Evolutionary conservation across 2,888 invertebrate genomes (phyloP).

Genomic region (Anthrax anthrax): DNA sequence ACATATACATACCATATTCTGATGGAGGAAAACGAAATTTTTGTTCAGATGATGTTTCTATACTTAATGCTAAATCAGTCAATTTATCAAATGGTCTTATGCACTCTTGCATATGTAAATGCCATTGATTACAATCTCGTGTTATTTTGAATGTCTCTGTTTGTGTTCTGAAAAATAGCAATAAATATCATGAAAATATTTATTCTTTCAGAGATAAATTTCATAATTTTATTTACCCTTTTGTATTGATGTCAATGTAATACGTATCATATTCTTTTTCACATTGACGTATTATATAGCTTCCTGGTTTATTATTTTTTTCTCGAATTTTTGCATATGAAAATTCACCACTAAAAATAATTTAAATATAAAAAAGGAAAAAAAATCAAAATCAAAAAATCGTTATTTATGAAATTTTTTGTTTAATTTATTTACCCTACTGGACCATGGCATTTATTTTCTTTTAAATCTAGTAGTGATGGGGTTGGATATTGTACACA

Average conservation of each 20-base stretch:
- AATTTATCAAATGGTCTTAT: constrained; percentile 21
- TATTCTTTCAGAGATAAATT: neutral
- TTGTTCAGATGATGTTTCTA: constrained; percentile 21
- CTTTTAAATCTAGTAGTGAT: constrained; percentile 54
- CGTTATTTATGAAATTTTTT: neutral
- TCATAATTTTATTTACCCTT: constrained; percentile 38
- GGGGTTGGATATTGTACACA: constrained; percentile 72
- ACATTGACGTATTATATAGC: constrained; percentile 70
- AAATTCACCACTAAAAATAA: constrained; percentile 55
- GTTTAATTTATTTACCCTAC: constrained; percentile 54
- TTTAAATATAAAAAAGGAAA: neutral
- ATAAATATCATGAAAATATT: neutral
- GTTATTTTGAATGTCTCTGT: constrained; percentile 53
- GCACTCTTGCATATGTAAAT: constrained; percentile 21
- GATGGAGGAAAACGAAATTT: constrained; percentile 58
- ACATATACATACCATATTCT: constrained; percentile 65
- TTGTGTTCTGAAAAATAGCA: constrained; percentile 37
- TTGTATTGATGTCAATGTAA: constrained; percentile 68
- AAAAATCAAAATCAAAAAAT: neutral
- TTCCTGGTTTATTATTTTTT: constrained; percentile 60
- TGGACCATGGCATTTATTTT: constrained; percentile 76
- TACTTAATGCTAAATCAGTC: constrained; percentile 25
- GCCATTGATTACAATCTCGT: constrained; percentile 22
- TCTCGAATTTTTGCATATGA: constrained; percentile 71
- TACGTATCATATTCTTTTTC: constrained; percentile 64